Evolutionary conservation across 1,140 invertebrate species (phyloP), one percentile per base, ranked within the genome.

Genomic region (Drosophila bocqueti): DNA sequence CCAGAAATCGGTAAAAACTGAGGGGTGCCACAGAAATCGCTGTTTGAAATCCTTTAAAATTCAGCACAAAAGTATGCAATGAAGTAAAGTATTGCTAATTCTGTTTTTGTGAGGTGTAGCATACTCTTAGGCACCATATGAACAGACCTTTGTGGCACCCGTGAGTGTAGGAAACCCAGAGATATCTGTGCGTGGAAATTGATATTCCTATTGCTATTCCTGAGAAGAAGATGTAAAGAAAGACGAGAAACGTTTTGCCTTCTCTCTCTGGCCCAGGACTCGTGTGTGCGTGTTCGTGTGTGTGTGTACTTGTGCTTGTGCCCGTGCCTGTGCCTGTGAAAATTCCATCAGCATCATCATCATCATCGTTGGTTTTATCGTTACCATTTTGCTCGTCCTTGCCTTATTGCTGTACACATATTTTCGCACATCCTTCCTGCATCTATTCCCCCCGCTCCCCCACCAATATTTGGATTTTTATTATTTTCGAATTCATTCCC

Each of bases 171-270:
- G 5, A 36, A 16, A 24, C 34, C 36, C 21, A 18, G 29, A 21
- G 38, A 42, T 43, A 36, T 46, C 26, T 31, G 49, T 67, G 49
- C 18, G 65, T 55, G 79, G 83, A 86, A 82, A 86, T 85, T 85
- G 79, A 85, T 86, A 86, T 86, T 86, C 83, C 81, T 86, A 79
- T 86, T 86, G 81, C 75, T 40, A 18, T 83, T 78, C 83, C 81
- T 75, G 78, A 79, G 82, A 57, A 40, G 36, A 24, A 38, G 52
- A 16, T 40, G 36, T 57, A n/a, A 40, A 3, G 54, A 57, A 57
- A 13, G 36, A 10, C 36, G 15, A 26, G 15, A 24, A 57, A 57
- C 54, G 54, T 57, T 57, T n/a, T 26, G 54, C 54, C 21, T 26
- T 64, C 57, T 74, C 52, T 65, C 65, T 76, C 60, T 79, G 49